Conservation (phyloP, 2,888 invertebrate genomes). For the Alcis repandata region DNA sequence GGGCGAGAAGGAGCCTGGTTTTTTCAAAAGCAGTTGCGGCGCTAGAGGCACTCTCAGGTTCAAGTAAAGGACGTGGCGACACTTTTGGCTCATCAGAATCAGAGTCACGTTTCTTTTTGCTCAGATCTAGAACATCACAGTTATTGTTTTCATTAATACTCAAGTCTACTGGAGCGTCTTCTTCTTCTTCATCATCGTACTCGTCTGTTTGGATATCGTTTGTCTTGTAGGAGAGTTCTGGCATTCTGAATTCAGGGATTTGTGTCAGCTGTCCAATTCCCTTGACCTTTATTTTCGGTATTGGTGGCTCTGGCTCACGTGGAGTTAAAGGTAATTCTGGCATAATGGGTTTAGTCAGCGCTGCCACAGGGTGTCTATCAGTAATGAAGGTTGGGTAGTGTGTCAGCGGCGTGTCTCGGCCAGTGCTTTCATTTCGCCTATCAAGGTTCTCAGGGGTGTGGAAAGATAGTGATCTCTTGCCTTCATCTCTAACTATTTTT, state of each 20-base stretch:
- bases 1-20: slow-evolving; percentile 87
- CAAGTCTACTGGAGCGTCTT: slow-evolving; percentile 89
- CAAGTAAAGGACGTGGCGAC: slow-evolving; percentile 79
- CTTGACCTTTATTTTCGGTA: slow-evolving; percentile 87
- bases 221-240: slow-evolving; percentile 69
- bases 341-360: slow-evolving; percentile 67
- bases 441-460: slow-evolving; percentile 81
- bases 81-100: slow-evolving; percentile 72
- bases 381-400: slow-evolving; percentile 80
- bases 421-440: slow-evolving; percentile 73
- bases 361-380: slow-evolving; percentile 78
- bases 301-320: slow-evolving; percentile 72
- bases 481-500: slow-evolving; percentile 84
- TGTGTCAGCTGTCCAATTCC: slow-evolving; percentile 88
- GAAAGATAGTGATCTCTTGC: slow-evolving; percentile 85
- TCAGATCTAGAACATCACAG: slow-evolving; percentile 92
- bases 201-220: slow-evolving; percentile 71
- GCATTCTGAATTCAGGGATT: slow-evolving; percentile 81
- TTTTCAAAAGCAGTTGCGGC: slow-evolving; percentile 82
- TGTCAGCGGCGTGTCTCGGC: slow-evolving; percentile 75
- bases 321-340: slow-evolving; percentile 72
- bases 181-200: slow-evolving; percentile 83
- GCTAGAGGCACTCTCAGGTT: slow-evolving; percentile 70
- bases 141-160: slow-evolving; percentile 87
- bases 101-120: slow-evolving; percentile 89